phyloP scores from a whole-genome alignment of 1,140 invertebrate genomes.

The Dinoponera quadriceps region DNA sequence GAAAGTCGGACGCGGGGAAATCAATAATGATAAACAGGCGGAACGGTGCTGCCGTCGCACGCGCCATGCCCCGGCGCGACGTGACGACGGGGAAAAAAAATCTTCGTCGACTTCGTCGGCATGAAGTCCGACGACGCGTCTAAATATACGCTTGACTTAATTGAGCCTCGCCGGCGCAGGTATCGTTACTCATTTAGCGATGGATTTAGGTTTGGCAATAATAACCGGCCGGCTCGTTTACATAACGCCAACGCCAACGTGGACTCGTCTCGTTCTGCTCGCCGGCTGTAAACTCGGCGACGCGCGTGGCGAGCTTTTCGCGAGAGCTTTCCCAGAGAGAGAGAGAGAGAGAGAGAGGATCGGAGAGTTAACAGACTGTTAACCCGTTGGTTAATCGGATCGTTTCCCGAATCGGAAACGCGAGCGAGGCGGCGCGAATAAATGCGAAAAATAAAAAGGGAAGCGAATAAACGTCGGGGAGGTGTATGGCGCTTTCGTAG shows the following conservation, averaged over 20 bases:
- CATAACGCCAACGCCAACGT: constrained; percentile 12
- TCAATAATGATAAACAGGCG: constrained; percentile 25
- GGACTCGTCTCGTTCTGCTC: background rate
- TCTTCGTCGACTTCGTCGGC: background rate
- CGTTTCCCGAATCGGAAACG: background rate
- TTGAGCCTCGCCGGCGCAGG: constrained; percentile 21
- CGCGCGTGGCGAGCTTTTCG: background rate
- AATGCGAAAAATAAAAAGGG: no score
- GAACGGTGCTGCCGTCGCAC: background rate
- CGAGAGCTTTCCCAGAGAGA: no score
- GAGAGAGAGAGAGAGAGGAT: no score
- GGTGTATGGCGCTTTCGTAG: no score
- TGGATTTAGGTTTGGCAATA: constrained; percentile 56
- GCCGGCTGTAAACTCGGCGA: background rate
- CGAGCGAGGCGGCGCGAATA: background rate
- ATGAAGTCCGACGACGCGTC: constrained; percentile 4
- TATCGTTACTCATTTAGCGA: constrained; percentile 54
- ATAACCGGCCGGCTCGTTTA: constrained; percentile 42
- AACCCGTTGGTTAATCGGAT: background rate
- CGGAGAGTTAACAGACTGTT: background rate
- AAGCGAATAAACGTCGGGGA: no score
- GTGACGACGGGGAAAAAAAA: background rate
- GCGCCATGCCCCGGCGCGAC: no score
- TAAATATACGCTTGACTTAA: constrained; percentile 26
- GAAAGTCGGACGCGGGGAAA: constrained; percentile 2